Percentiles rank a stretch among this genome's conserved stretches.
These are phyloP conservation scores for Lasioglossum calceatum DNA, from an alignment of 2,888 invertebrate genomes.

Conservation along the genomic window DNA sequence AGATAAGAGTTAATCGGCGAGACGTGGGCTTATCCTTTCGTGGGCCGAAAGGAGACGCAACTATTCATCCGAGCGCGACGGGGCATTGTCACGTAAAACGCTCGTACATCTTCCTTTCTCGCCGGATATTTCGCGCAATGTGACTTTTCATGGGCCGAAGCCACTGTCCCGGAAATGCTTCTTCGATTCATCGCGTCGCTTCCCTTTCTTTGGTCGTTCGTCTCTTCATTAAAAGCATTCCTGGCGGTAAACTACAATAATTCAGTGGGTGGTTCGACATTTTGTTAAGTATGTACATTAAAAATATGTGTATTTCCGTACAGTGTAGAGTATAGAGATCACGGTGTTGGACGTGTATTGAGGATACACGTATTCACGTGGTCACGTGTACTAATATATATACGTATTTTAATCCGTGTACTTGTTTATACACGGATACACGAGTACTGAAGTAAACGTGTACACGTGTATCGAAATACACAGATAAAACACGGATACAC, in stretches of 20 bases:
- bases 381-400: too few species aligned
- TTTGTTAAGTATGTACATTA: neutral
- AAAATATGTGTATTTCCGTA: too few species aligned
- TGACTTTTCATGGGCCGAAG: neutral
- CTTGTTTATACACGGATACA: too few species aligned
- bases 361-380: too few species aligned
- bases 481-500: too few species aligned
- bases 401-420: too few species aligned
- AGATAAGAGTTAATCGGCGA: conserved; percentile 54
- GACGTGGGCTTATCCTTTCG: conserved; percentile 30
- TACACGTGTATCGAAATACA: too few species aligned
- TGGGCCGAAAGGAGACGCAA: conserved; percentile 9
- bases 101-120: neutral
- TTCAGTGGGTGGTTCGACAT: neutral
- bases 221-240: neutral
- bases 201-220: neutral
- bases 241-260: too few species aligned
- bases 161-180: neutral
- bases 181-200: neutral
- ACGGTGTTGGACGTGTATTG: too few species aligned
- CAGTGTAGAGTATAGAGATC: too few species aligned
- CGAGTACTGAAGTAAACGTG: too few species aligned
- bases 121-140: neutral
- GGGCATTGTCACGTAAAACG: conserved; percentile 27
- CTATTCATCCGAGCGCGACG: conserved; percentile 10